Base-by-base conservation (phyloP, 1,140 invertebrate species). In the Geopemphigus sp. region DNA sequence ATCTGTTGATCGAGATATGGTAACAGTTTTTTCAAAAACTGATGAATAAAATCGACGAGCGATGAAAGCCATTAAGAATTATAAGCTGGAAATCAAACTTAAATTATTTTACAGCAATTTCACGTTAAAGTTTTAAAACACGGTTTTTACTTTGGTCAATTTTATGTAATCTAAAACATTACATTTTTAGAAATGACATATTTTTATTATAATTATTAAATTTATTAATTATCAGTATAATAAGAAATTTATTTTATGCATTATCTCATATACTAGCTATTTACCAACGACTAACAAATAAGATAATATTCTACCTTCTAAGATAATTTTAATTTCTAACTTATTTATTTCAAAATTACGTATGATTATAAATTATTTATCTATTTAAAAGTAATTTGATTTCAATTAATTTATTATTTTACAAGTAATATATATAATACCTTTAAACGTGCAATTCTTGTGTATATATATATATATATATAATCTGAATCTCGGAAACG, bases 1-100 rank as follows among this genome's bases (percentile, higher is more conserved):
- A 85, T 97, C 91, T 81, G 89, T 90, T 0, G 94, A 96, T 85
- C 94, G 93, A 0, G 96, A 98, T 82, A 98, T 94, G 82, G 95
- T 94, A 54, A 97, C 94, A 15, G 93, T 93, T 86, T 95, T 95
- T 80, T 90, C 90, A 61, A 92, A 4, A 24, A 57, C 45, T 56
- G 61, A 56, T 19, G 72, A 66, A 47, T 76, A 64, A 61, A 61
- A 78, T 78, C 74, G 32, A 12, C 74, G 56, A 63, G 24, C 5
- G 8, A 74, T 74, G 11, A 59, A 76, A 3, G 29, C 22, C 72
- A 76, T 76, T 53, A 70, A 2, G 11, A 54, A 54, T 5, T 53
- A 11, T 39, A 54, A 5, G 1, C 68, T 72, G 19, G 53, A 72
- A 72, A 29, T 72, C 0, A 72, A 5, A 72, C 53, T 29, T 19